Base-by-base conservation (phyloP, 2,797 vertebrate genomes). In the Coilia nasus region DNA sequence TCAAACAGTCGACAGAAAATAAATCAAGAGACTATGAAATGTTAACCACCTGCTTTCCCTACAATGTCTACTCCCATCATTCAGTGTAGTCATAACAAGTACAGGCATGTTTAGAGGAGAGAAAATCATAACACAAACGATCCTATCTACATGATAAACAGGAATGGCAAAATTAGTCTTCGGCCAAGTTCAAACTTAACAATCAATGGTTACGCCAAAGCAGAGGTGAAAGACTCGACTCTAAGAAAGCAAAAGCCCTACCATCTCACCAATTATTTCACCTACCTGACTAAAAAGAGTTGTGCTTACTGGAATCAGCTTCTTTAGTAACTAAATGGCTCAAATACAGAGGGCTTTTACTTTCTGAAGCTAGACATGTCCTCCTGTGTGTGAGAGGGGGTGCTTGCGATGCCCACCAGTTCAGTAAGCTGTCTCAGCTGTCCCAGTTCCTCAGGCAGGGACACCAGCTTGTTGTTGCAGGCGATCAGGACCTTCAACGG, bases 381-480 rank as follows among this genome's bases (percentile, higher is more conserved):
- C 35, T 41, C 35, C 2, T 41, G 2, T 41, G 35, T 41, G 35
- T 41, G 23, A 64, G 11, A 25, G 6, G 1, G 57, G 6, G 57
- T 21, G 57, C 17, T 15, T 54, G 28, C 1, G 14, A 41, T 75
- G 15, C 97, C 93, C 86, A 99, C 98, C 94, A 99, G 96, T 88
- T 99, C 98, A 1, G 97, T 99, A 86, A 99, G 96, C 60, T 97
- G 95, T 88, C 93, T 95, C 86, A 99, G 96, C 82, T 92, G 96
- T 9, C 97, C 97, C 89, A 99, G 95, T 88, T 99, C 97, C 90
- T 99, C 97, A 3, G 98, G 98, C 89, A 99, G 96, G 31, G 97
- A 97, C 64, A 97, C 95, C 92, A 99, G 93, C 86, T 99, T 99
- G 93, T 99, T 99, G 95, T 99, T 99, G 92, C 97, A 97, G 21